phyloP scores from a whole-genome alignment of 2,797 vertebrate species.

The Antrozous pallidus region DNA sequence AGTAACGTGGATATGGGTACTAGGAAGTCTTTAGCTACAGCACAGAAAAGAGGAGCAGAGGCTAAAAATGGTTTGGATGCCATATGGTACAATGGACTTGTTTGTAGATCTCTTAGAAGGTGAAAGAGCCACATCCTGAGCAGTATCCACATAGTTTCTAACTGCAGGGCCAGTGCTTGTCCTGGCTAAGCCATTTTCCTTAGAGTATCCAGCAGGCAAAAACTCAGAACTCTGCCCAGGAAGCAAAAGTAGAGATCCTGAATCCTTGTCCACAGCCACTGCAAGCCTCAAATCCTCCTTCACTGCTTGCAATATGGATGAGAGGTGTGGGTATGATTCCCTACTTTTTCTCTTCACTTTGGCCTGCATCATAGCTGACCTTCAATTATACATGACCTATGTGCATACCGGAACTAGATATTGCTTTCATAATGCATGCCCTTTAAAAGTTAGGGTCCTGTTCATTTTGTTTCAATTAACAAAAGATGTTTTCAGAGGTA shows the following conservation, averaged over 20 bases:
- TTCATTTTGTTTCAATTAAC: not conserved
- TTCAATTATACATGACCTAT: not conserved
- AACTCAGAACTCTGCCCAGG: not conserved
- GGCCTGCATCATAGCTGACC: not conserved
- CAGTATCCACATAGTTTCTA: not conserved
- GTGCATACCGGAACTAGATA: not conserved
- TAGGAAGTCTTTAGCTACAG: not conserved
- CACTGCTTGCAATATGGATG: not conserved
- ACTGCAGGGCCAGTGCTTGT: not conserved
- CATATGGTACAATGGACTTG: not conserved
- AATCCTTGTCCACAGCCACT: not conserved
- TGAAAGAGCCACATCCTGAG: not conserved
- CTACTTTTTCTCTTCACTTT: not conserved
- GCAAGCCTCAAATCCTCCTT: not conserved
- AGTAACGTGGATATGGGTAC: not conserved
- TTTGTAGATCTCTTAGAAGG: not conserved
- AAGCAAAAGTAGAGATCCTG: not conserved
- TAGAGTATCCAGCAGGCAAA: not conserved
- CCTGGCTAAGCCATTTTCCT: not conserved
- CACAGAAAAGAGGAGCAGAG: not conserved
- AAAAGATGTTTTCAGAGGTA: conserved; percentile 20
- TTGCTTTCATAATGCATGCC: not conserved
- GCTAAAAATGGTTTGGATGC: not conserved
- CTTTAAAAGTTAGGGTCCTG: not conserved
- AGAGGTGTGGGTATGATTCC: not conserved